Evolutionary conservation across 2,113 vertebrate species (phyloP), one percentile per base, ranked within the genome.

Genomic region (Melanostigma gelatinosum): DNA sequence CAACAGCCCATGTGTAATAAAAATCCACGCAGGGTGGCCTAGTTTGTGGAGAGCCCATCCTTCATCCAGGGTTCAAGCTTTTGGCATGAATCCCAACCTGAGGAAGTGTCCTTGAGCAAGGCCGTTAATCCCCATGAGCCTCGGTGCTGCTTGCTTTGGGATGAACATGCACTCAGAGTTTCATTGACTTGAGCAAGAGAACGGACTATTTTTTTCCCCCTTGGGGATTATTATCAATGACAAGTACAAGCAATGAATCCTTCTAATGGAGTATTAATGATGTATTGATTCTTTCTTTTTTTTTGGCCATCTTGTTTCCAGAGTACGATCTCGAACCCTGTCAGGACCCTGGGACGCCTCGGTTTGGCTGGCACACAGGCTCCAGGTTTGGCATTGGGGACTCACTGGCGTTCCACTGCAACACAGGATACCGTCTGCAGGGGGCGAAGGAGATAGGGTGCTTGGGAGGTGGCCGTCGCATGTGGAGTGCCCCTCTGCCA

Each of bases 401-500:
- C 77, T 86, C 86, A 0, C 89, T 95, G 66, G 55, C 52, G 0
- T 95, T 94, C 82, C 79, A 80, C 71, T 95, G 95, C 88, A 93
- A 94, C 73, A 90, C 87, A 0, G 95, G 95, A 9, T 95, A 95
- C 76, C 94, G 95, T 20, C 93, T 95, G 27, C 94, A 95, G 90
- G 95, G 95, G 80, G 84, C 90, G 0, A 88, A 22, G 74, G 89
- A 93, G 87, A 88, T 95, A 2, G 78, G 85, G 13, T 95, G 95
- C 88, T 85, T 95, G 91, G 95, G 95, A 73, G 95, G 95, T 76
- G 94, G 95, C 74, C 93, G 95, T 55, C 93, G 91, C 50, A 94
- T 95, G 84, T 95, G 95, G 95, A 95, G 94, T 65, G 93, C 95
- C 91, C 93, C 95, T 92, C 94, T 95, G 92, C 95, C 95, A 94